A percentile compares a stretch with the other conserved stretches of the same genome.
phyloP scores from a whole-genome alignment of 2,888 invertebrate species.

The Prenolepis imparis region DNA sequence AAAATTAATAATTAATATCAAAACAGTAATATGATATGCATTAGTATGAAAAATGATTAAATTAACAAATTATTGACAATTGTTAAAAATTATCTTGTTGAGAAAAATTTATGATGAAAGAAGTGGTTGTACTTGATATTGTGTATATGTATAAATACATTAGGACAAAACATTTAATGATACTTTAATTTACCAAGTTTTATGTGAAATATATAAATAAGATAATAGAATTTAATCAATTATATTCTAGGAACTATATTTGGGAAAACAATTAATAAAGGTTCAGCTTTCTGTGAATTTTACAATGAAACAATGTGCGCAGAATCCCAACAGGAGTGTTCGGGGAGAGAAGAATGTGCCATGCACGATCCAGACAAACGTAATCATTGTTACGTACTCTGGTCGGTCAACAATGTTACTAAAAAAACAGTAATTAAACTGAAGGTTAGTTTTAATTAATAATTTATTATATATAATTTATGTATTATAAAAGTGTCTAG shows the following conservation, averaged over 20 bases:
- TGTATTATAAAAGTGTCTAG: background rate
- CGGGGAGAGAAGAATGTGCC: slow-evolving; percentile 89
- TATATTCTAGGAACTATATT: slow-evolving; percentile 73
- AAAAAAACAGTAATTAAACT: slow-evolving; percentile 87
- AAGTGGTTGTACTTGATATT: background rate
- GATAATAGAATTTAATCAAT: slow-evolving; percentile 7
- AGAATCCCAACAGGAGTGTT: slow-evolving; percentile 86
- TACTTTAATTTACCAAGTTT: slow-evolving; percentile 21
- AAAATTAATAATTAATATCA: background rate
- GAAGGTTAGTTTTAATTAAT: slow-evolving; percentile 78
- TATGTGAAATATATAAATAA: background rate
- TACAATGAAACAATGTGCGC: slow-evolving; percentile 89
- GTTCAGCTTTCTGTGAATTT: slow-evolving; percentile 90
- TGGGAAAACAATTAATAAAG: slow-evolving; percentile 82
- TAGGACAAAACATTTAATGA: background rate
- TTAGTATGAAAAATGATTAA: background rate
- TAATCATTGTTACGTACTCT: slow-evolving; percentile 94
- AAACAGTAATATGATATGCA: background rate
- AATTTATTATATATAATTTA: slow-evolving; percentile 20
- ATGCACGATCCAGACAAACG: slow-evolving; percentile 91
- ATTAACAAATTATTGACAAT: background rate
- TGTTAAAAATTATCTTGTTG: background rate
- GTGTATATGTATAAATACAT: slow-evolving; percentile 11
- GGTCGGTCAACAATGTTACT: slow-evolving; percentile 90
- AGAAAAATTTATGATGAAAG: background rate